These are phyloP conservation scores for Brachymystax lenok DNA, from an alignment of 2,797 vertebrate species.

Conservation along the genomic window DNA sequence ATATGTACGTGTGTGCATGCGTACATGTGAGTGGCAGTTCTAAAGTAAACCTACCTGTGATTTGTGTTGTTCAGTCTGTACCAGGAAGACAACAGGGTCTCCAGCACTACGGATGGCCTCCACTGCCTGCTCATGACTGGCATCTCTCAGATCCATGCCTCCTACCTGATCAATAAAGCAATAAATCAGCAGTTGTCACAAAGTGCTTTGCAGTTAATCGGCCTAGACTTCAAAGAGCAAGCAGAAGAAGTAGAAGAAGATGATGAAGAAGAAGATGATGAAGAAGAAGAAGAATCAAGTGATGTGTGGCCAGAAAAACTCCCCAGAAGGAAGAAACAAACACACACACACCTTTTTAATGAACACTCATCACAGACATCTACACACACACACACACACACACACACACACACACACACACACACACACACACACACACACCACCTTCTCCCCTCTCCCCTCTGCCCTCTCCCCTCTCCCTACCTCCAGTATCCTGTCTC, in stretches of 20 bases:
- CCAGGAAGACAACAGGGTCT: constrained; percentile 87
- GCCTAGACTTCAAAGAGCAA: too few relatives aligned
- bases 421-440: too few relatives aligned
- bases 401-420: too few relatives aligned
- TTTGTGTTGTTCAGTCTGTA: constrained; percentile 72
- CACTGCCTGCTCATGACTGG: constrained; percentile 94
- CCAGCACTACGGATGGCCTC: constrained; percentile 94
- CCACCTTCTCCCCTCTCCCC: too few relatives aligned
- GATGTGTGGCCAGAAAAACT: too few relatives aligned
- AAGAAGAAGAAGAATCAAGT: too few relatives aligned
- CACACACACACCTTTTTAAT: not conserved
- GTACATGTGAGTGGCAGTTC: not conserved
- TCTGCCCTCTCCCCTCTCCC: too few relatives aligned
- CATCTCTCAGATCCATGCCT: constrained; percentile 89
- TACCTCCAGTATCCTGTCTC: constrained; percentile 95
- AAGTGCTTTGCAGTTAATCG: too few relatives aligned
- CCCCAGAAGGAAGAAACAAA: too few relatives aligned
- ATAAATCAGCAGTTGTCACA: too few relatives aligned
- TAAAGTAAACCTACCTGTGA: not conserved
- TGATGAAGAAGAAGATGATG: too few relatives aligned
- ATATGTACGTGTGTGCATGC: not conserved
- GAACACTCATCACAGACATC: not conserved
- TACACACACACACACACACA: constrained; percentile 8
- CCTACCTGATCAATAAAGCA: constrained; percentile 78
- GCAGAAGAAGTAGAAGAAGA: too few relatives aligned